phyloP scores from a whole-genome alignment of 2,113 vertebrate genomes.

The Paramisgurnus dabryanus region DNA sequence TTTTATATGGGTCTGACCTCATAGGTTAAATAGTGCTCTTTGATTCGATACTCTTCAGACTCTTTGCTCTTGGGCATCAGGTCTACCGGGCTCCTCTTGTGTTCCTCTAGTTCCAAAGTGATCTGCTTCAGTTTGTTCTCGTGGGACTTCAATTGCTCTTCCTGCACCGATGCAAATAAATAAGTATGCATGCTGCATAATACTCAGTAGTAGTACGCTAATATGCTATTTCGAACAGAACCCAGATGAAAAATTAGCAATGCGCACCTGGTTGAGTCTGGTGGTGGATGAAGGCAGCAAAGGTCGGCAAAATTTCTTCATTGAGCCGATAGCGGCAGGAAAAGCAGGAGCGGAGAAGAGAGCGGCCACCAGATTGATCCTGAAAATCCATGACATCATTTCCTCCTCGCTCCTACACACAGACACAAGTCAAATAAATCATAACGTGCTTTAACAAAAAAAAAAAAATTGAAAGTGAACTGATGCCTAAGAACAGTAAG shows the following conservation, averaged over 20 bases:
- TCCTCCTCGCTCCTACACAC: slow-evolving; percentile 88
- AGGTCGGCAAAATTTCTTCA: slow-evolving; percentile 95
- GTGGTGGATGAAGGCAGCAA: slow-evolving; percentile 86
- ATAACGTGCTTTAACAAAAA: too few species aligned
- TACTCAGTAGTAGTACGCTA: too few species aligned
- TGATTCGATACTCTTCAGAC: slow-evolving; percentile 90
- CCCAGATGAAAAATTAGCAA: background rate
- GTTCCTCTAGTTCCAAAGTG: slow-evolving; percentile 90
- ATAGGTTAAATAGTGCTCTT: slow-evolving; percentile 96
- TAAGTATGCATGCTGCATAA: too few species aligned
- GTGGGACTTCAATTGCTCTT: slow-evolving; percentile 93
- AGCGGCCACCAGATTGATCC: slow-evolving; percentile 94
- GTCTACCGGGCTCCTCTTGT: slow-evolving; percentile 82
- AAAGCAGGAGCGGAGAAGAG: slow-evolving; percentile 95
- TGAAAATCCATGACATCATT: slow-evolving; percentile 96
- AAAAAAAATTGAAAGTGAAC: too few species aligned
- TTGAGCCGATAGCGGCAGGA: slow-evolving; percentile 94
- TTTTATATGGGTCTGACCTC: slow-evolving; percentile 78
- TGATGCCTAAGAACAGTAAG: background rate
- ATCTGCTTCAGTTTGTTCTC: slow-evolving; percentile 96
- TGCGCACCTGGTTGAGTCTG: slow-evolving; percentile 83
- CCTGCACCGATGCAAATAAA: slow-evolving; percentile 71
- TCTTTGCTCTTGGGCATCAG: slow-evolving; percentile 89
- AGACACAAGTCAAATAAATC: too few species aligned
- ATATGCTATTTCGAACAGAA: too few species aligned